phyloP scores from a whole-genome alignment of 2,888 invertebrate species.

The Rosalia funebris region DNA sequence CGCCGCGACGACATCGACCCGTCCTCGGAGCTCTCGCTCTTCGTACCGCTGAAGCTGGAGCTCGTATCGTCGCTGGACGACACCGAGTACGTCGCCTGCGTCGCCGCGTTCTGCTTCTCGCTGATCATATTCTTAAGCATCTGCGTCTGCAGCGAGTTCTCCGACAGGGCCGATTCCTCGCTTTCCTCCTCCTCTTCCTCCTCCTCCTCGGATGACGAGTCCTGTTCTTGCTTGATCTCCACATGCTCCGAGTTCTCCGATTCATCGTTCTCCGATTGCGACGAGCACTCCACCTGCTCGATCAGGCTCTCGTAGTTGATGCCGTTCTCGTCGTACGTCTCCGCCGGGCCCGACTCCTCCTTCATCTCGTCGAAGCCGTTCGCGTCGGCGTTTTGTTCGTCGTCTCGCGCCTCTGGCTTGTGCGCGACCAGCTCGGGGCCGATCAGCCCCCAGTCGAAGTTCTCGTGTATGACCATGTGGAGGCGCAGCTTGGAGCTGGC shows the following conservation, averaged over 20 bases:
- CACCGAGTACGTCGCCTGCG: constrained; percentile 10
- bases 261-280: constrained; percentile 43
- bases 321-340: constrained; percentile 41
- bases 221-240: constrained; percentile 27
- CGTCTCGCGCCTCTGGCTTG: neutral
- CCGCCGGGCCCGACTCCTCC: constrained; percentile 50
- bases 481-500: constrained; percentile 68
- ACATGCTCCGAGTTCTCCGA: constrained; percentile 30
- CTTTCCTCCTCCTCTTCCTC: constrained; percentile 37
- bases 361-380: constrained; percentile 43
- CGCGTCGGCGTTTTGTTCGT: constrained; percentile 30
- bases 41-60: constrained; percentile 34
- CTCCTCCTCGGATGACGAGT: constrained; percentile 37
- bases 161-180: constrained; percentile 34
- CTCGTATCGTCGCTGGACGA: constrained; percentile 37
- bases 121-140: constrained; percentile 23
- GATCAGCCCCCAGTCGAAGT: constrained; percentile 59
- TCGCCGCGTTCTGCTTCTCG: constrained; percentile 15
- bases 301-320: constrained; percentile 60
- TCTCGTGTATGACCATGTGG: constrained; percentile 70
- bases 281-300: constrained; percentile 55
- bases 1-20: constrained; percentile 37
- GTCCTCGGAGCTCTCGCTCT: constrained; percentile 34
- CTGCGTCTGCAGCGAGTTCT: constrained; percentile 24
- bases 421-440: constrained; percentile 12